Percentiles rank a stretch among this genome's conserved stretches.
These are phyloP conservation scores for Brachyhypopomus gauderio DNA, from an alignment of 2,113 vertebrate genomes.

Conservation along the genomic window DNA sequence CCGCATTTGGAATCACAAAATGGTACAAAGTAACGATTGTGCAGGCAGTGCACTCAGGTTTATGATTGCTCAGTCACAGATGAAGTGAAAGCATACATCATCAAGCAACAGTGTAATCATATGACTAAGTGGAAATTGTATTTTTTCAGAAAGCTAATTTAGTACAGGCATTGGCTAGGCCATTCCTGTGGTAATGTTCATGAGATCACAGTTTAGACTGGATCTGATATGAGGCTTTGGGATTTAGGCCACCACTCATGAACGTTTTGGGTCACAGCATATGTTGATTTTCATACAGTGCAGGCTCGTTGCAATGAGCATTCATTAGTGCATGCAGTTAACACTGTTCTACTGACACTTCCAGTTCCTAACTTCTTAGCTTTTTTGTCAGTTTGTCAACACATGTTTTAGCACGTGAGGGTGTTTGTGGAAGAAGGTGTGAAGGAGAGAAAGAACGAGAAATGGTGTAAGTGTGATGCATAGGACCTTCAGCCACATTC, in stretches of 20 bases:
- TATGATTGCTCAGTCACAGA: too few relatives aligned
- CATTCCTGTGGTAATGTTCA: too few relatives aligned
- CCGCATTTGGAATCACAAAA: too few relatives aligned
- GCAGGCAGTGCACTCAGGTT: too few relatives aligned
- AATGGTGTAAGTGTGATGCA: slow-evolving; percentile 14
- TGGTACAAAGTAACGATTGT: too few relatives aligned
- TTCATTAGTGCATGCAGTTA: not conserved
- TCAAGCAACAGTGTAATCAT: too few relatives aligned
- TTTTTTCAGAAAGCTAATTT: too few relatives aligned
- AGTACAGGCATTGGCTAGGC: too few relatives aligned
- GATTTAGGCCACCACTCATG: not conserved
- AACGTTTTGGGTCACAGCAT: not conserved
- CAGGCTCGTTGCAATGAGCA: not conserved
- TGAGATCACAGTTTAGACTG: not conserved
- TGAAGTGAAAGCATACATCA: too few relatives aligned
- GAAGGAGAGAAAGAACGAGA: not conserved
- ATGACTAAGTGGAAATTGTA: too few relatives aligned
- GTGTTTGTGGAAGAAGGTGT: not conserved
- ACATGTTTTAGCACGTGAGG: slow-evolving; percentile 7
- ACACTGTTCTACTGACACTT: too few relatives aligned
- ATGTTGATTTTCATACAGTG: not conserved
- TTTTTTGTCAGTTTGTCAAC: not conserved
- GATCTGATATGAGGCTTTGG: not conserved
- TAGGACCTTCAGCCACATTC: not conserved
- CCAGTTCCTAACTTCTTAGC: too few relatives aligned